phyloP scores from a whole-genome alignment of 1,140 invertebrate species.

The Dendroctonus ponderosae region DNA sequence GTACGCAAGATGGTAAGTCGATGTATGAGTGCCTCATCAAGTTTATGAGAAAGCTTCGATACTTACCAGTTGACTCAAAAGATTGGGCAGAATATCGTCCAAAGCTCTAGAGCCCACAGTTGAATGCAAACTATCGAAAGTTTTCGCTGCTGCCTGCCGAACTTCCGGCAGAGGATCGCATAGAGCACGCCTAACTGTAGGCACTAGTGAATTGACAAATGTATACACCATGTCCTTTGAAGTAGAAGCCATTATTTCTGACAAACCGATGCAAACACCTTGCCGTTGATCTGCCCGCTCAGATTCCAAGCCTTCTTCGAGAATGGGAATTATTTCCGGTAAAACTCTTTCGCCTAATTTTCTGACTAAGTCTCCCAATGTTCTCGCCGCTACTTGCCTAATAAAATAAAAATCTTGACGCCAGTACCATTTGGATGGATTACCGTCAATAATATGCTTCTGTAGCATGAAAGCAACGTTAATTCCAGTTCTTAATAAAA shows the following conservation, averaged over 20 bases:
- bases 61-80: conserved; percentile 76
- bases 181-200: conserved; percentile 91
- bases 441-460: too few relatives aligned
- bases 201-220: conserved; percentile 94
- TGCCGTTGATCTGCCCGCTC: conserved; percentile 90
- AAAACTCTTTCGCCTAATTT: conserved; percentile 97
- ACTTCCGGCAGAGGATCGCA: conserved; percentile 93
- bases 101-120: conserved; percentile 91
- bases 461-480: too few relatives aligned
- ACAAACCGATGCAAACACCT: conserved; percentile 96
- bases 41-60: background rate
- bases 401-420: conserved; percentile 1
- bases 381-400: conserved; percentile 89
- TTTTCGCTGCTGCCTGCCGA: conserved; percentile 89
- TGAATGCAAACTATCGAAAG: conserved; percentile 93
- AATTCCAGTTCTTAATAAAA: too few relatives aligned
- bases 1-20: background rate
- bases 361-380: conserved; percentile 93
- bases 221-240: conserved; percentile 91
- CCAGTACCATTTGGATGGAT: background rate
- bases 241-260: conserved; percentile 97
- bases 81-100: conserved; percentile 94
- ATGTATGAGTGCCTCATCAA: background rate
- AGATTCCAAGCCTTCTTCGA: conserved; percentile 90
- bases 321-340: conserved; percentile 96